Evolutionary conservation across 1,140 invertebrate species (phyloP), one percentile per base, ranked within the genome.

Genomic region (Calephelis nemesis): DNA sequence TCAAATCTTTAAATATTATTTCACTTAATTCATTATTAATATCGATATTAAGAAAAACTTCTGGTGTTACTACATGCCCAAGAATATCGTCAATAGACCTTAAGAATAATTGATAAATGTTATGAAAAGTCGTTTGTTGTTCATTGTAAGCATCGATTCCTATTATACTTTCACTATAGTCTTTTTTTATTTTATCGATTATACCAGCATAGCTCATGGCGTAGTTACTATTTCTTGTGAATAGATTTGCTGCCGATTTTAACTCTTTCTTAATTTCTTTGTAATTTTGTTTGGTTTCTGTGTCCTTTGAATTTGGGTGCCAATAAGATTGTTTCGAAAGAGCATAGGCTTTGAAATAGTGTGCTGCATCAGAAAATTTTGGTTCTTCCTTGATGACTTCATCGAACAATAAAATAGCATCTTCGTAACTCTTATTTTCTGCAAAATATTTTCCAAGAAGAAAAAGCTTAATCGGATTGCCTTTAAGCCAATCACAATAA

Each of bases 361-460:
- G 58, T 11, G 67, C 67, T 62, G 67, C 58, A 39, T 68, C 67
- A 39, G 58, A 48, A 62, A 68, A 68, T 19, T n/a, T 15, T 30
- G 13, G 13, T 42, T 68, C 67, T 40, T 62, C 7, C 40, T 68
- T 7, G 47, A 68, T 68, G 13, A 68, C 67, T 11, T 15, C n/a
- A 48, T 68, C 42, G 62, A 68, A 68, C 11, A 68, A 15, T 8
- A 7, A 12, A 49, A 68, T 54, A 7, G 67, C 58, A 60, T 62
- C 19, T 10, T 48, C 4, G 19, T 48, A 62, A 13, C 48, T 50
- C 9, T 68, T 50, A 11, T 68, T 30, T 62, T 60, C 13, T 11
- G 40, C 42, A 49, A 68, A 62, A 68, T 68, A 62, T 50, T 68
- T 68, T 50, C 67, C 67, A 47, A 68, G 47, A n/a, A 62, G 4